Evolutionary conservation across 2,888 invertebrate genomes (phyloP).

Genomic region (Drosophila siamana): DNA sequence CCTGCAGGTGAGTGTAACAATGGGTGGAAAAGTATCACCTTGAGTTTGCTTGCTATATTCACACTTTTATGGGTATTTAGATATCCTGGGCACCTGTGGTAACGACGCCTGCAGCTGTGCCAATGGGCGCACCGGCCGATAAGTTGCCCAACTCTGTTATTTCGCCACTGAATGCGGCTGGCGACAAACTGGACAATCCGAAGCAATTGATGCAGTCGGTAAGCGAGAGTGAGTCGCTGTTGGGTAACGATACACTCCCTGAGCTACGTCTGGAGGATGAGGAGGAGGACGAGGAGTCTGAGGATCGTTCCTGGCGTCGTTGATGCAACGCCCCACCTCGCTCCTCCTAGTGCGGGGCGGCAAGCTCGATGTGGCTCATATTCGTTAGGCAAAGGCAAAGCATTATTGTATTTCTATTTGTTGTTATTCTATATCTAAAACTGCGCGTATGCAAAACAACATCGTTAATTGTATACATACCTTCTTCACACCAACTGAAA

Average conservation of each 20-base stretch:
- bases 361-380: slow-evolving; percentile 54
- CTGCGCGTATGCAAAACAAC: slow-evolving; percentile 25
- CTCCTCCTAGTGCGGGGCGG: slow-evolving; percentile 50
- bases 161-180: slow-evolving; percentile 20
- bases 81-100: slow-evolving; percentile 83
- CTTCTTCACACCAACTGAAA: slow-evolving; percentile 12
- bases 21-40: neutral
- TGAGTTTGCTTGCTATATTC: neutral
- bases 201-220: slow-evolving; percentile 71
- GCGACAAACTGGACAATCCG: slow-evolving; percentile 54
- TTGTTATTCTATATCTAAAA: slow-evolving; percentile 71
- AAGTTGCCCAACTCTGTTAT: slow-evolving; percentile 32
- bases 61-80: slow-evolving; percentile 33
- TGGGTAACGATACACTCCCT: slow-evolving; percentile 85
- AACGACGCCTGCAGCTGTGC: slow-evolving; percentile 43
- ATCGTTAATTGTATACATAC: slow-evolving; percentile 51
- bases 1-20: slow-evolving; percentile 88
- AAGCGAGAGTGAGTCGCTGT: slow-evolving; percentile 78
- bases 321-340: slow-evolving; percentile 86
- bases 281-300: slow-evolving; percentile 94
- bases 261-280: slow-evolving; percentile 91
- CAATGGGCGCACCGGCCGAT: slow-evolving; percentile 62
- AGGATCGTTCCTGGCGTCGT: slow-evolving; percentile 96
- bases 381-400: slow-evolving; percentile 53
- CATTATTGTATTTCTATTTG: slow-evolving; percentile 65